Percentiles rank a stretch among this genome's conserved stretches.
These are phyloP conservation scores for Chionoecetes opilio DNA, from an alignment of 1,140 invertebrate genomes.

Conservation along the genomic window DNA sequence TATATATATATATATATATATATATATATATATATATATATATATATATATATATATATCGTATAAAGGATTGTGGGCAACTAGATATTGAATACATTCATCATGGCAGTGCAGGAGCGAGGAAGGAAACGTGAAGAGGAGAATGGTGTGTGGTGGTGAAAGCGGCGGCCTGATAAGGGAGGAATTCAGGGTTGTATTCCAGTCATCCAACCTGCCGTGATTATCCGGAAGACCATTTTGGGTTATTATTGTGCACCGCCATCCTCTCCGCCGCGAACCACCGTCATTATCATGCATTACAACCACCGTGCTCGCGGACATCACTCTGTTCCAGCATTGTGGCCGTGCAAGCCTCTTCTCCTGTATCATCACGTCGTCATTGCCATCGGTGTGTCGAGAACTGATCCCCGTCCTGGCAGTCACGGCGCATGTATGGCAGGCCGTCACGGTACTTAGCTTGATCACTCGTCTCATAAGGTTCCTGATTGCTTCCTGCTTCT, in stretches of 20 bases:
- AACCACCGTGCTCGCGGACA: neutral
- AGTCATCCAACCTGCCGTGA: slow-evolving; percentile 37
- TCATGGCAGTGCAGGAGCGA: neutral
- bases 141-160: neutral
- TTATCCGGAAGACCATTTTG: slow-evolving; percentile 31
- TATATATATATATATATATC: too few relatives aligned
- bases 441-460: neutral
- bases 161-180: neutral
- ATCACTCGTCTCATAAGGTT: neutral
- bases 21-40: too few relatives aligned
- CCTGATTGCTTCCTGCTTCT: neutral
- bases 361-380: neutral
- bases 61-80: too few relatives aligned
- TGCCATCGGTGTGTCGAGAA: neutral
- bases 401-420: neutral
- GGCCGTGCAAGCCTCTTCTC: neutral
- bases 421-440: neutral
- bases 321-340: neutral
- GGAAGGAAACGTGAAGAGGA: neutral
- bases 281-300: slow-evolving; percentile 32
- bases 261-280: neutral
- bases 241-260: slow-evolving; percentile 10
- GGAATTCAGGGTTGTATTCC: neutral
- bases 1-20: too few relatives aligned
- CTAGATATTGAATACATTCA: too few relatives aligned